Evolutionary conservation across 2,113 vertebrate species (phyloP).

Genomic region (Sylvia atricapilla): DNA sequence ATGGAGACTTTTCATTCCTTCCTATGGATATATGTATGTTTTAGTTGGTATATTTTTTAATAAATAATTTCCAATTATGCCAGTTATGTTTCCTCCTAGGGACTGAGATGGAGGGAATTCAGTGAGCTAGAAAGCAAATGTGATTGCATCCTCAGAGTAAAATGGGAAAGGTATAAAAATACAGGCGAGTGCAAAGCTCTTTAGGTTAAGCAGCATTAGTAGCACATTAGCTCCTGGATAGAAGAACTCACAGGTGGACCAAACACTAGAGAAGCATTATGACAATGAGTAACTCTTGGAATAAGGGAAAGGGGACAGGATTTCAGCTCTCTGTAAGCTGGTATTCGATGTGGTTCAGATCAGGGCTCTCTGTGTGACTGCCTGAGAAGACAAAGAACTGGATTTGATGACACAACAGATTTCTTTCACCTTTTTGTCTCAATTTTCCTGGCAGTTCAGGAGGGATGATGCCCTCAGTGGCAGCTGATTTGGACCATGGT

Average conservation of each 20-base stretch:
- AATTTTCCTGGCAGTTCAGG: background rate
- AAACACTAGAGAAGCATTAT: background rate
- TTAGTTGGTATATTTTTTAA: background rate
- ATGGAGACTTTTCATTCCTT: background rate
- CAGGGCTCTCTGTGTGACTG: background rate
- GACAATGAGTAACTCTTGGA: background rate
- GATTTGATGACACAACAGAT: background rate
- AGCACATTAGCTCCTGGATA: background rate
- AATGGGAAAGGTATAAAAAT: conserved; percentile 20
- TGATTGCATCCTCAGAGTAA: background rate
- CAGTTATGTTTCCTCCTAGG: background rate
- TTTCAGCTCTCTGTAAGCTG: background rate
- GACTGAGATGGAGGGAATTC: background rate
- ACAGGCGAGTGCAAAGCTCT: background rate
- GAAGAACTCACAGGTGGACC: conserved; percentile 8
- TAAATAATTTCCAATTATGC: background rate
- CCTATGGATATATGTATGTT: background rate
- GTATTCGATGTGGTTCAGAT: background rate
- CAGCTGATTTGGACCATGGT: background rate
- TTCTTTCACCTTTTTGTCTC: background rate
- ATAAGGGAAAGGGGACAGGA: background rate
- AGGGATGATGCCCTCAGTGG: background rate
- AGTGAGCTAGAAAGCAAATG: conserved; percentile 42
- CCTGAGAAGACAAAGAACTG: background rate
- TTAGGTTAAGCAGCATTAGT: conserved; percentile 15